A percentile compares a stretch with the other conserved stretches of the same genome.
phyloP scores from a whole-genome alignment of 2,113 vertebrate genomes.

The Galemys pyrenaicus region DNA sequence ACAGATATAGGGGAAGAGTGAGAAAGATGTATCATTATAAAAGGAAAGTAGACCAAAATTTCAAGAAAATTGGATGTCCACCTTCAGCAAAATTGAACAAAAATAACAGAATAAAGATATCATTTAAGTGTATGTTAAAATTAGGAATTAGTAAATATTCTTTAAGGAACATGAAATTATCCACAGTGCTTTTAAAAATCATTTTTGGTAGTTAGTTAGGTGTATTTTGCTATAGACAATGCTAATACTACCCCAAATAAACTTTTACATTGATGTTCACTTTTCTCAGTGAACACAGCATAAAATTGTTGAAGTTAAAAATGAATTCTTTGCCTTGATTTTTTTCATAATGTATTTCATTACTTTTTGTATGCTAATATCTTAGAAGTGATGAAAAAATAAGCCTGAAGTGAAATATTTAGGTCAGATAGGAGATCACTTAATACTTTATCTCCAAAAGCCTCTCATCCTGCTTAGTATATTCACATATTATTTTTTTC shows the following conservation, averaged over 20 bases:
- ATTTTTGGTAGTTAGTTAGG: background rate
- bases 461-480: background rate
- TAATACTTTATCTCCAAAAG: slow-evolving; percentile 3
- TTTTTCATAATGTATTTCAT: slow-evolving; percentile 12
- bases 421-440: background rate
- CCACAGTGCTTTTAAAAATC: background rate
- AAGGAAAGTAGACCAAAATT: background rate
- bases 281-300: background rate
- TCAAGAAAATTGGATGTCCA: background rate
- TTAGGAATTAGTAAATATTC: background rate
- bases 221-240: background rate
- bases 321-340: background rate
- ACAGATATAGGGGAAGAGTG: background rate
- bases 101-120: background rate
- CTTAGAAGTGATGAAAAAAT: slow-evolving; percentile 11
- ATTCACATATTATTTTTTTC: background rate
- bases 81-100: background rate
- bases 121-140: background rate
- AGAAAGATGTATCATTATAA: background rate
- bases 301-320: background rate
- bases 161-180: background rate
- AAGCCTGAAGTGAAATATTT: background rate
- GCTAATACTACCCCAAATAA: background rate
- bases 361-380: slow-evolving; percentile 2
- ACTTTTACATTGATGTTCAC: background rate